Conservation (phyloP, 2,797 vertebrate species). For the Sebastes baramenuke region DNA sequence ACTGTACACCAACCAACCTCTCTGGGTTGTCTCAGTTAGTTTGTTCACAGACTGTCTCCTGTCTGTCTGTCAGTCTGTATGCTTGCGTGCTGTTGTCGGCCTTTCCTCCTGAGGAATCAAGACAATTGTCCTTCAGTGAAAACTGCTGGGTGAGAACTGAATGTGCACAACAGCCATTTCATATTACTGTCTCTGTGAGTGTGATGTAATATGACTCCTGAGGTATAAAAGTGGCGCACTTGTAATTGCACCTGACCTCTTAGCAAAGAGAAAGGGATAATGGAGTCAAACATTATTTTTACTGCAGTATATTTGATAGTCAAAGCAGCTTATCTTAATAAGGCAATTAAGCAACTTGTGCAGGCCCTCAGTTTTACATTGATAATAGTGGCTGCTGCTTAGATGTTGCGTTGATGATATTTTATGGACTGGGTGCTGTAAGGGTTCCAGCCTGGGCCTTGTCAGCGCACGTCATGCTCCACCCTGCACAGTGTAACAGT, state of each 20-base stretch:
- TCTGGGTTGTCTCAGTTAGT: neutral
- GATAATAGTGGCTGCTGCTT: neutral
- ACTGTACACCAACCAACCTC: neutral
- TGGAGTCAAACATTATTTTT: neutral
- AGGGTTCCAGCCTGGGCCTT: neutral
- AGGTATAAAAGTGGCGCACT: constrained; percentile 3
- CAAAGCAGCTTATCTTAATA: constrained; percentile 20
- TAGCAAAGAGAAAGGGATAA: neutral
- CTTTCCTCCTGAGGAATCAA: neutral
- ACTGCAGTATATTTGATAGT: neutral
- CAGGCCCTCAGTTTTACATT: neutral
- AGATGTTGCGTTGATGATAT: constrained; percentile 7
- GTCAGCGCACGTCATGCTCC: constrained; percentile 34
- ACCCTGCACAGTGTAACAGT: neutral
- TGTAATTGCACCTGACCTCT: constrained; percentile 1
- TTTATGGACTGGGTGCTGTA: constrained; percentile 32
- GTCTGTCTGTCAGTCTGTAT: neutral
- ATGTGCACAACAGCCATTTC: constrained; percentile 34
- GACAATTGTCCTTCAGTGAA: constrained; percentile 27
- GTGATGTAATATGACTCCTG: constrained; percentile 34
- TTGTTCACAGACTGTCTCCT: neutral
- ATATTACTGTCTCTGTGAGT: neutral
- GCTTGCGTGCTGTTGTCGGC: neutral
- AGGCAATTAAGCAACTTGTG: neutral
- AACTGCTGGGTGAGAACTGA: constrained; percentile 26